phyloP scores from a whole-genome alignment of 2,888 invertebrate genomes.

The Scaptomyza flava region DNA sequence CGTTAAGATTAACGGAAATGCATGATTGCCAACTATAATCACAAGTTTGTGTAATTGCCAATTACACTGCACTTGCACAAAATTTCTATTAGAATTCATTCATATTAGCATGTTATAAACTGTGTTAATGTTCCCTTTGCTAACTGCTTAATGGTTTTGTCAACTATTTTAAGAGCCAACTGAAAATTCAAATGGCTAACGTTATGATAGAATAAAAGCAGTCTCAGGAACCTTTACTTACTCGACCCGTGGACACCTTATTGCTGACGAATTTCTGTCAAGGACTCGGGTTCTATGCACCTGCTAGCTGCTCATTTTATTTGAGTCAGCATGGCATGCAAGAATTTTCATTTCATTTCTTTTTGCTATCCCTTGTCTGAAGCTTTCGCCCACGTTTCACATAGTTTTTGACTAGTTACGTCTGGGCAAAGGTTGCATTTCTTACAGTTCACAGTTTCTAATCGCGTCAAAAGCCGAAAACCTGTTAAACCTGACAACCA shows the following conservation, averaged over 20 bases:
- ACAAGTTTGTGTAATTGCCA: conserved; percentile 41
- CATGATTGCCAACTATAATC: conserved; percentile 36
- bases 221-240: conserved; percentile 45
- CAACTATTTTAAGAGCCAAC: conserved; percentile 11
- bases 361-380: conserved; percentile 6
- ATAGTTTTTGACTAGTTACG: conserved; percentile 19
- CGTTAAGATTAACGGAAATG: conserved; percentile 25
- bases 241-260: conserved; percentile 38
- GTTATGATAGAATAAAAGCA: conserved; percentile 16
- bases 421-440: neutral
- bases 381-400: conserved; percentile 15
- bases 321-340: conserved; percentile 1
- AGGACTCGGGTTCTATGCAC: conserved; percentile 9
- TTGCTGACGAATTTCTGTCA: conserved; percentile 33
- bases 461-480: conserved; percentile 21
- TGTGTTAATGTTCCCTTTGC: neutral
- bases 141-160: neutral
- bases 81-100: neutral
- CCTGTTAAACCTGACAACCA: conserved; percentile 11
- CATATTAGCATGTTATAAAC: conserved; percentile 27
- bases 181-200: conserved; percentile 20
- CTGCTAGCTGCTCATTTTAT: neutral
- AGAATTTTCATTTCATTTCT: conserved; percentile 26
- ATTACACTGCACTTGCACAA: conserved; percentile 16
- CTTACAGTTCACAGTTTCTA: conserved; percentile 4